Evolutionary conservation across 2,888 invertebrate species (phyloP), one percentile per base, ranked within the genome.

Genomic region (Antitype chi): DNA sequence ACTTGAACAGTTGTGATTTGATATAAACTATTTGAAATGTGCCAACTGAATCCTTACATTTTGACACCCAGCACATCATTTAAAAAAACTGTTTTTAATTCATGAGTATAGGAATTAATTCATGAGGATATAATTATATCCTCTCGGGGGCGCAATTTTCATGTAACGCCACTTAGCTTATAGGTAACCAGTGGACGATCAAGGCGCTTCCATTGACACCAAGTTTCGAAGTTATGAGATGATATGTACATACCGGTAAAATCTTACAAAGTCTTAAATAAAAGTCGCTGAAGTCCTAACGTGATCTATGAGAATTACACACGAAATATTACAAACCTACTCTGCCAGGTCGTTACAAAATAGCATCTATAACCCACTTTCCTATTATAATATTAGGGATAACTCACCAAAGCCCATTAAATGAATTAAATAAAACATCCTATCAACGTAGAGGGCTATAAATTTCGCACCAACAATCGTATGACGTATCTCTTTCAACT

Each of bases 361-460:
- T 15, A 17, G 7, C 62, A 28, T n/a, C 38, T 47, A 38, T n/a
- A 74, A 53, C 64, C 47, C 64, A 75, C 47, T 76, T 49, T 60
- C 53, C 49, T n/a, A 76, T 52, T 67, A 70, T 32, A 62, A 55
- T 66, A 77, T 49, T 25, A 78, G 70, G 53, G 59, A 78, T 53
- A 62, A 71, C 62, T 78, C 53, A 64, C 63, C 57, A 70, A 80
- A 74, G 38, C 76, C 85, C 69, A 87, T 85, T 80, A 84, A 81
- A 84, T 76, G 78, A 83, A 87, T 83, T 84, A 80, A 87, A 90
- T 86, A 72, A 80, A 88, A 88, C 80, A 79, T 82, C 71, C 86
- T 84, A 89, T 90, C 88, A 89, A 86, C 88, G 86, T 87, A 67
- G 74, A 70, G 63, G 32, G 76, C 89, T 83, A 90, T 88, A 81